These are phyloP conservation scores for Phengaris alcon DNA, from an alignment of 2,888 invertebrate genomes.

Conservation along the genomic window DNA sequence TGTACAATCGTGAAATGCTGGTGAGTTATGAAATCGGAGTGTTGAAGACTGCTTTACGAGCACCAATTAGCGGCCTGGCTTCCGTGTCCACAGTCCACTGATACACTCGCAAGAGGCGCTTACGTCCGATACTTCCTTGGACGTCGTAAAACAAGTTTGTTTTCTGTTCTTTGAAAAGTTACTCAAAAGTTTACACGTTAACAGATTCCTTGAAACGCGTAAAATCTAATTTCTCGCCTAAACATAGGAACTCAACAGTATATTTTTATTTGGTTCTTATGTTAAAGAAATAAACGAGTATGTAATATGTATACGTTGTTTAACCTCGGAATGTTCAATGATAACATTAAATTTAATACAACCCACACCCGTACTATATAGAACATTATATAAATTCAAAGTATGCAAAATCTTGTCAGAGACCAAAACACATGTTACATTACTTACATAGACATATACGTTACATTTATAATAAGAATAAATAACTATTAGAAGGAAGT, in stretches of 20 bases:
- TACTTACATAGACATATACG: neutral
- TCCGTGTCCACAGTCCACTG: constrained; percentile 61
- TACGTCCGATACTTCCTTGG: constrained; percentile 29
- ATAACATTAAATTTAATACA: neutral
- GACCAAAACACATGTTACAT: neutral
- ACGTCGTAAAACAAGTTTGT: constrained; percentile 16
- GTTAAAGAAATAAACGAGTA: neutral
- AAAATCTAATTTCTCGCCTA: constrained; percentile 10
- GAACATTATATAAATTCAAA: neutral
- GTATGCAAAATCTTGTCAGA: neutral
- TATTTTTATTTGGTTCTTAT: neutral
- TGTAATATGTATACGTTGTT: neutral
- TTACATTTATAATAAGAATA: neutral
- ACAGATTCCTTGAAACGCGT: constrained; percentile 16
- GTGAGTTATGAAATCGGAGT: constrained; percentile 32
- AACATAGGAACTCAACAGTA: neutral
- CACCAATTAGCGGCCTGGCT: constrained; percentile 58
- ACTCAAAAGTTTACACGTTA: neutral
- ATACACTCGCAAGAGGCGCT: constrained; percentile 36
- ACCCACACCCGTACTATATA: neutral
- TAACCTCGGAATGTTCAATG: neutral
- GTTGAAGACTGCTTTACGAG: constrained; percentile 56
- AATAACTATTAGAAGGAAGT: neutral
- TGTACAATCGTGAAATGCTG: neutral
- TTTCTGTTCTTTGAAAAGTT: constrained; percentile 2